Evolutionary conservation across 2,797 vertebrate species (phyloP).

Genomic region (Coranthus polyacanthus): DNA sequence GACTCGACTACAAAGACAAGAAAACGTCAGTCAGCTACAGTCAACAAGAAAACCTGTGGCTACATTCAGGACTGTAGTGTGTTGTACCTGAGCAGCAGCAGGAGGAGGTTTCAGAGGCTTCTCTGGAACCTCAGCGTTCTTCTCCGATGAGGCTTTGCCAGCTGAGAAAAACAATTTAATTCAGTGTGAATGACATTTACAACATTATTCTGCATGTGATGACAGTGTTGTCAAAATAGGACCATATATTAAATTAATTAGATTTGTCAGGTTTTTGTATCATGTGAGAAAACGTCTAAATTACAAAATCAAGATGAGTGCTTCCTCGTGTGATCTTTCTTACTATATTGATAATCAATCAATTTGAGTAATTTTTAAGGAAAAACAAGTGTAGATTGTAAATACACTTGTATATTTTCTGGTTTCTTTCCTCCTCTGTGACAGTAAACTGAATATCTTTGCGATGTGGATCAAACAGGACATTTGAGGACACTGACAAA

Average conservation of each 20-base stretch:
- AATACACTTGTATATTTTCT: too few relatives aligned
- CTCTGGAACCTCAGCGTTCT: conserved; percentile 48
- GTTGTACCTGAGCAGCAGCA: conserved; percentile 67
- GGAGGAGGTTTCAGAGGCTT: conserved; percentile 41
- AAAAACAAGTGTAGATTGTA: too few relatives aligned
- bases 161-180: conserved; percentile 27
- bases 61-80: not conserved
- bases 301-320: too few relatives aligned
- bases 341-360: too few relatives aligned
- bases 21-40: not conserved
- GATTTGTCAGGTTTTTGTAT: too few relatives aligned
- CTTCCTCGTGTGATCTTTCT: too few relatives aligned
- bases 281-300: too few relatives aligned
- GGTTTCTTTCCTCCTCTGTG: too few relatives aligned
- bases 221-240: too few relatives aligned
- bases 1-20: conserved; percentile 42
- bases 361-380: too few relatives aligned
- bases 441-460: too few relatives aligned
- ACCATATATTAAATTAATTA: too few relatives aligned
- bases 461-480: not conserved
- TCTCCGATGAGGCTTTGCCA: conserved; percentile 44
- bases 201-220: not conserved
- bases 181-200: not conserved
- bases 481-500: not conserved
- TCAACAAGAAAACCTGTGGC: not conserved